Evolutionary conservation across 2,888 invertebrate genomes (phyloP).

Genomic region (Neria commutata): DNA sequence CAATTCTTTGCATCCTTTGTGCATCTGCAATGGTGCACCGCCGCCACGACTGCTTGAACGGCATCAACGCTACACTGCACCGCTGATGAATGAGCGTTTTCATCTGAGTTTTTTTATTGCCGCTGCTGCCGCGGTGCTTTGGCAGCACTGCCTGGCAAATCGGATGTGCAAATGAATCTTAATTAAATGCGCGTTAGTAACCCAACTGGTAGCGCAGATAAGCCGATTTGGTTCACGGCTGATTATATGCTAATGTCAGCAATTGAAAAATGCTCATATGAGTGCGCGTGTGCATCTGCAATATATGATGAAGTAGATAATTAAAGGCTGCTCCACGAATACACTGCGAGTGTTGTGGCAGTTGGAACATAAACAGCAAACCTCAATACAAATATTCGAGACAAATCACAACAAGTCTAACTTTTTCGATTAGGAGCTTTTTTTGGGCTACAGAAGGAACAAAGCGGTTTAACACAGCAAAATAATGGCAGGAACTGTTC

Average conservation of each 20-base stretch:
- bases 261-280: background rate
- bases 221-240: background rate
- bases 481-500: too few relatives aligned
- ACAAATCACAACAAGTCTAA: background rate
- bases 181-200: conserved; percentile 27
- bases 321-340: background rate
- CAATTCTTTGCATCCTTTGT: conserved; percentile 25
- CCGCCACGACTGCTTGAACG: background rate
- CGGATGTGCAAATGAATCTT: conserved; percentile 28
- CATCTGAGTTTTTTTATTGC: background rate
- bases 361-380: background rate
- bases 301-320: background rate
- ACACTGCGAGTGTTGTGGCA: background rate
- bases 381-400: too few relatives aligned
- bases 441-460: background rate
- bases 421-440: background rate
- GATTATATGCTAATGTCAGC: background rate
- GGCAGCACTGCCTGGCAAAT: conserved; percentile 5
- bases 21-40: background rate
- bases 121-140: background rate
- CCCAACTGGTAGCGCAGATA: background rate
- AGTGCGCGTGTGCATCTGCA: background rate
- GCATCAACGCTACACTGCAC: too few relatives aligned
- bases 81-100: conserved; percentile 12
- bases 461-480: too few relatives aligned